Evolutionary conservation across 2,888 invertebrate genomes (phyloP).

Genomic region (Oasisia sp.): DNA sequence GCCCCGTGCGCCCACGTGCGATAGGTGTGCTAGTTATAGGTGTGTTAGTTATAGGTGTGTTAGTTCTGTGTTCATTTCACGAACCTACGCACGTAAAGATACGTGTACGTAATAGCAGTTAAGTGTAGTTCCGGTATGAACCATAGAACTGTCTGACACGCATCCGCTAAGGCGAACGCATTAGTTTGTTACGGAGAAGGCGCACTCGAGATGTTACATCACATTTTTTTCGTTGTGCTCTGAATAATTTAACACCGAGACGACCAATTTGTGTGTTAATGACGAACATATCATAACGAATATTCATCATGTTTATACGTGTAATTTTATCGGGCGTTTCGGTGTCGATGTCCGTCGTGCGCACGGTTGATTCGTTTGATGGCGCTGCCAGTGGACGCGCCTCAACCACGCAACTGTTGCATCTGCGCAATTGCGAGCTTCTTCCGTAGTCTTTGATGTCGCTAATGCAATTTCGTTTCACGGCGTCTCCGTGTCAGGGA

Average conservation of each 20-base stretch:
- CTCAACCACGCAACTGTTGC: background rate
- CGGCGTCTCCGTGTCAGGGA: background rate
- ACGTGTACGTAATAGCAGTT: background rate
- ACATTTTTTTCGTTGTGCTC: background rate
- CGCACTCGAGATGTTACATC: background rate
- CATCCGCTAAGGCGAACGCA: background rate
- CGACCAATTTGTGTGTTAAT: constrained; percentile 8
- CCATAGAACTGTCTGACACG: background rate
- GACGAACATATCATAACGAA: background rate
- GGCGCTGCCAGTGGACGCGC: background rate
- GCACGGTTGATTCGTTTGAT: background rate
- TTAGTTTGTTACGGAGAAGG: background rate
- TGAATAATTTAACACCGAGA: background rate
- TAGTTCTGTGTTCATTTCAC: too few species aligned
- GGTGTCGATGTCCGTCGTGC: background rate
- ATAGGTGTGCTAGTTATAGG: too few species aligned
- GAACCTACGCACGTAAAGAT: too few species aligned
- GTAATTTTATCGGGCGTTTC: background rate
- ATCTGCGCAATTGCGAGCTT: background rate
- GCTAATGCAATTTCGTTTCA: background rate
- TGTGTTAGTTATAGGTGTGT: too few species aligned
- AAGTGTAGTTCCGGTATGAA: background rate
- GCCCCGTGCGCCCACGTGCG: too few species aligned
- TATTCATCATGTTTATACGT: background rate
- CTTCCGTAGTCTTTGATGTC: background rate